Conservation (phyloP, 1,140 invertebrate species). For the Semibalanus balanoides region DNA sequence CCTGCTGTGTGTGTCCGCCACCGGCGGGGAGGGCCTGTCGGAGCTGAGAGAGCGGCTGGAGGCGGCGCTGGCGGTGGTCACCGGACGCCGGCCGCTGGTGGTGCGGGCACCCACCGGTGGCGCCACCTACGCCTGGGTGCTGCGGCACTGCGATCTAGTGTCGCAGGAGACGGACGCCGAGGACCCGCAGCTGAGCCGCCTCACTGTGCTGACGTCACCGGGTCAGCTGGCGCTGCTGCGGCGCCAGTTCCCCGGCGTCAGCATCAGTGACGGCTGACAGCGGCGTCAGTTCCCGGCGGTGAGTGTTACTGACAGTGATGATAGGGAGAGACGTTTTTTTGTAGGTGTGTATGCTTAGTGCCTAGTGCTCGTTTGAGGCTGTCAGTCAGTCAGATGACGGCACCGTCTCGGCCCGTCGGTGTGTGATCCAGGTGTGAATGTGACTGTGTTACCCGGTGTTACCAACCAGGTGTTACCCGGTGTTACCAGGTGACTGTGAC, state of each 20-base stretch:
- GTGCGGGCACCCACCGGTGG: not conserved
- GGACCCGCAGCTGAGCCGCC: not conserved
- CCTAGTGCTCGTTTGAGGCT: no score
- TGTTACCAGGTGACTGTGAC: no score
- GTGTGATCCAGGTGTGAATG: no score
- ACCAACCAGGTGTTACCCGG: no score
- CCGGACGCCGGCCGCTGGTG: not conserved
- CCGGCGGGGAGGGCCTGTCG: not conserved
- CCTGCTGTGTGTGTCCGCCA: not conserved
- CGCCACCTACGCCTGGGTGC: not conserved
- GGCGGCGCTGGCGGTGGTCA: not conserved
- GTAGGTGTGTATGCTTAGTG: no score
- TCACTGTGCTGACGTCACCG: not conserved
- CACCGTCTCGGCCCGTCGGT: no score
- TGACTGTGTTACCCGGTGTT: no score
- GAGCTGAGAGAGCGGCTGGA: not conserved
- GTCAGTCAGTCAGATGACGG: no score
- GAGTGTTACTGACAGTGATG: no score
- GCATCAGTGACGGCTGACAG: no score
- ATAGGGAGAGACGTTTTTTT: no score
- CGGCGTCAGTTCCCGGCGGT: no score
- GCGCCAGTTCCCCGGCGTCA: not conserved
- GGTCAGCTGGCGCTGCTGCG: not conserved
- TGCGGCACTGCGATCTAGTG: not conserved
- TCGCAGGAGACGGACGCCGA: not conserved